Conservation (phyloP, 2,113 vertebrate species). For the Sinocyclocheilus grahami region DNA sequence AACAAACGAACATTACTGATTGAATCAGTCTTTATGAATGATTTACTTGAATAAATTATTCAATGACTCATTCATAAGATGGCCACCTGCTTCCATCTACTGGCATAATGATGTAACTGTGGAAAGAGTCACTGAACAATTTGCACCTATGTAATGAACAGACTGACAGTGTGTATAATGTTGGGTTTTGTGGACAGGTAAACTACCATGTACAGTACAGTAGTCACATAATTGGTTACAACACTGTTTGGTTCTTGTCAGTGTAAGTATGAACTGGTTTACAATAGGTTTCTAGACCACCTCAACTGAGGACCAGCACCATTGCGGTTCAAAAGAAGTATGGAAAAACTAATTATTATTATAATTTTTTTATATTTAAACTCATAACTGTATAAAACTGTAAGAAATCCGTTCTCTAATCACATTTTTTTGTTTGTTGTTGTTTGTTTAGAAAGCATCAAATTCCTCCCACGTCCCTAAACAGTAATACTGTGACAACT, state of each 20-base stretch:
- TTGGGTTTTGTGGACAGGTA: neutral
- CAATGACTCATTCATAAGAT: neutral
- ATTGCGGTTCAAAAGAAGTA: neutral
- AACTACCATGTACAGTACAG: neutral
- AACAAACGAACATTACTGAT: neutral
- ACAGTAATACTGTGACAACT: neutral
- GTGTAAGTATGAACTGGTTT: neutral
- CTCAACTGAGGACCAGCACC: neutral
- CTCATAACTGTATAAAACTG: neutral
- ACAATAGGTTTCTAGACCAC: neutral
- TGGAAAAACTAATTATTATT: neutral
- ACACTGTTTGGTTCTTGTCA: neutral
- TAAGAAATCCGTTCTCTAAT: no score
- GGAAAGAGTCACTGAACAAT: neutral
- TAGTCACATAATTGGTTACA: neutral
- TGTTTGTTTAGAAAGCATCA: no score
- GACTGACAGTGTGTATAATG: neutral
- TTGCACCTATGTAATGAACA: neutral
- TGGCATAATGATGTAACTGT: neutral
- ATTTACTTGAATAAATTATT: neutral
- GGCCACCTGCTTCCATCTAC: neutral
- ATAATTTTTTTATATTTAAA: neutral
- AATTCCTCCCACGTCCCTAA: neutral
- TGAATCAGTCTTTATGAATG: neutral
- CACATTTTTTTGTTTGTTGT: no score